These are phyloP conservation scores for Pygoscelis adeliae DNA, from an alignment of 2,113 vertebrate species.

Conservation along the genomic window DNA sequence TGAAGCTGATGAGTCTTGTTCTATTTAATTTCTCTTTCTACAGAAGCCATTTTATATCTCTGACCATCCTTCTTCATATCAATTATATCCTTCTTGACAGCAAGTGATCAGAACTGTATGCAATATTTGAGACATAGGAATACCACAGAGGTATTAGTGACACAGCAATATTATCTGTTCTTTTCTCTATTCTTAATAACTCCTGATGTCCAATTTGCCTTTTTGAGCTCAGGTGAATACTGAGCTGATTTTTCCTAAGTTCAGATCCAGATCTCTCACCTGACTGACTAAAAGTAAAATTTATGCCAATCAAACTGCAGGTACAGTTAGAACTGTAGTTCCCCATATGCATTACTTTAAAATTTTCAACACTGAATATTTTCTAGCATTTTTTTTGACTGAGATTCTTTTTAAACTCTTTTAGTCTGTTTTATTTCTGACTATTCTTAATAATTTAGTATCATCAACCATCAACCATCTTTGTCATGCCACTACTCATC, in stretches of 20 bases:
- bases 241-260: background rate
- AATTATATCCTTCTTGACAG: background rate
- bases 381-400: background rate
- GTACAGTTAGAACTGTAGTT: background rate
- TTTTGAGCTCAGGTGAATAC: background rate
- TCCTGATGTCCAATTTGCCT: background rate
- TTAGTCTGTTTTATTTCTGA: background rate
- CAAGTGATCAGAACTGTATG: background rate
- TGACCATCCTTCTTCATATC: background rate
- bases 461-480: background rate
- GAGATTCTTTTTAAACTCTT: background rate
- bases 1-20: background rate
- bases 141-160: background rate
- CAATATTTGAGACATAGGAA: background rate
- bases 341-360: background rate
- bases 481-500: background rate
- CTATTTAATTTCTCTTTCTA: conserved; percentile 1
- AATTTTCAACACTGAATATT: background rate
- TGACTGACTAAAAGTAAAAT: background rate
- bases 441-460: background rate
- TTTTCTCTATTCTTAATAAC: background rate
- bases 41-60: background rate
- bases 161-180: background rate
- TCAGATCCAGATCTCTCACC: background rate
- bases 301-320: background rate